A percentile compares a stretch with the other conserved stretches of the same genome.
phyloP scores from a whole-genome alignment of 2,113 vertebrate genomes.

The Melanostigma gelatinosum region DNA sequence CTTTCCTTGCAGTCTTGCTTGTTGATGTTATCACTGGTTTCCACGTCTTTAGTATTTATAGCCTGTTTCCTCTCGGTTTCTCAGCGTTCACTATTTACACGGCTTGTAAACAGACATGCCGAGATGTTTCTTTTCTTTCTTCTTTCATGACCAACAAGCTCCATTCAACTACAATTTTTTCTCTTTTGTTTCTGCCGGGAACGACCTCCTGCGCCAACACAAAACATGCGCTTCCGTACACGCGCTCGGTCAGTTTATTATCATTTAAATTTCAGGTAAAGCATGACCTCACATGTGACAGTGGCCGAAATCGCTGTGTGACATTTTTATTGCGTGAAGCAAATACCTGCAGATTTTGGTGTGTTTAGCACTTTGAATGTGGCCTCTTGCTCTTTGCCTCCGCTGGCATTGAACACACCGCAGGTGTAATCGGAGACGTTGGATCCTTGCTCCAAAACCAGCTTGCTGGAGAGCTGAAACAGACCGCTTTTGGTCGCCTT shows the following conservation, averaged over 20 bases:
- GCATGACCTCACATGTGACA: background rate
- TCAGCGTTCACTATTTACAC: no score
- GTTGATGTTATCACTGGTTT: no score
- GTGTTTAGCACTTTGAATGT: fast-evolving
- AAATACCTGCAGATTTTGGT: fast-evolving
- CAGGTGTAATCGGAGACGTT: slow-evolving; percentile 38
- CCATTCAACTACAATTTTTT: no score
- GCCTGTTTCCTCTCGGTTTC: no score
- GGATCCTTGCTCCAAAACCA: background rate
- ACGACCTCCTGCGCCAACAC: background rate
- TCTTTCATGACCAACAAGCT: background rate
- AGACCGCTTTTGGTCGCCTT: background rate
- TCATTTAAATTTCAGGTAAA: background rate
- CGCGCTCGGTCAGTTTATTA: background rate
- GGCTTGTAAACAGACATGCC: no score
- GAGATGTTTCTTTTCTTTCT: background rate
- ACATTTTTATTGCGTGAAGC: background rate
- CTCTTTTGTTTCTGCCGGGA: background rate
- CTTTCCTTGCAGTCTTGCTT: no score
- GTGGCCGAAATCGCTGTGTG: background rate
- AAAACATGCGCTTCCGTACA: background rate
- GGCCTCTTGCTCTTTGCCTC: background rate
- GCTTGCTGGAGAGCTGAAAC: slow-evolving; percentile 63
- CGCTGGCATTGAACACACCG: slow-evolving; percentile 47
- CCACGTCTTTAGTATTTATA: no score